These are phyloP conservation scores for Drosophila quinaria DNA, from an alignment of 2,888 invertebrate genomes.

Conservation along the genomic window DNA sequence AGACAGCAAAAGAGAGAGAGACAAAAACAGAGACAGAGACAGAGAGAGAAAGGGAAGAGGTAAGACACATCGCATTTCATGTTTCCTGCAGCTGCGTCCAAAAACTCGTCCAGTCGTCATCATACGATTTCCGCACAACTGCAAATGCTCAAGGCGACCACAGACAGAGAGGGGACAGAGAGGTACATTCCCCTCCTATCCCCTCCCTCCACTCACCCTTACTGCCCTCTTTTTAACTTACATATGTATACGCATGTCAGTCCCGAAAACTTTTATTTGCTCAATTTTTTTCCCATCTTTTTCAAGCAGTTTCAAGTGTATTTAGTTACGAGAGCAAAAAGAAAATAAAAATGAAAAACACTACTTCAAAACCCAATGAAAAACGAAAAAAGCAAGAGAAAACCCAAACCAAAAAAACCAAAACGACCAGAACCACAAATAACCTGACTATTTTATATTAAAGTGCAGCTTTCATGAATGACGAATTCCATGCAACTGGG, in stretches of 20 bases:
- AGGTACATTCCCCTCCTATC: neutral
- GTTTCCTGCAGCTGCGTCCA: constrained; percentile 6
- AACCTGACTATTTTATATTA: constrained; percentile 46
- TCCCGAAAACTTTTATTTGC: constrained; percentile 47
- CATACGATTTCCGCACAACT: constrained; percentile 22
- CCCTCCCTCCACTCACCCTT: neutral
- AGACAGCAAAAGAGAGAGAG: neutral
- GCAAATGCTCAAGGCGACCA: constrained; percentile 26
- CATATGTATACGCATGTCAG: constrained; percentile 28
- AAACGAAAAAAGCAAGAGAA: neutral
- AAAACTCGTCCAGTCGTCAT: constrained; percentile 10
- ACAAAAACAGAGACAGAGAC: neutral
- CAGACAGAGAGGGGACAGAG: constrained; percentile 9
- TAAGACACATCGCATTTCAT: neutral
- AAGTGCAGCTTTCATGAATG: constrained; percentile 53
- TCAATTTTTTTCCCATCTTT: constrained; percentile 11
- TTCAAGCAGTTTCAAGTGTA: constrained; percentile 23
- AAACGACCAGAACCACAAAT: constrained; percentile 21
- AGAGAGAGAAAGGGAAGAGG: neutral
- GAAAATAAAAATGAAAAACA: neutral
- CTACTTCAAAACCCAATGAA: neutral
- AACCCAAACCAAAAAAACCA: constrained; percentile 12
- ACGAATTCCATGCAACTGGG: constrained; percentile 32
- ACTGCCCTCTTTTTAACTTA: constrained; percentile 16
- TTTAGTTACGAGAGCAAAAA: constrained; percentile 22